Evolutionary conservation across 1,140 invertebrate species (phyloP).

Genomic region (Macrocentrus cingulum): DNA sequence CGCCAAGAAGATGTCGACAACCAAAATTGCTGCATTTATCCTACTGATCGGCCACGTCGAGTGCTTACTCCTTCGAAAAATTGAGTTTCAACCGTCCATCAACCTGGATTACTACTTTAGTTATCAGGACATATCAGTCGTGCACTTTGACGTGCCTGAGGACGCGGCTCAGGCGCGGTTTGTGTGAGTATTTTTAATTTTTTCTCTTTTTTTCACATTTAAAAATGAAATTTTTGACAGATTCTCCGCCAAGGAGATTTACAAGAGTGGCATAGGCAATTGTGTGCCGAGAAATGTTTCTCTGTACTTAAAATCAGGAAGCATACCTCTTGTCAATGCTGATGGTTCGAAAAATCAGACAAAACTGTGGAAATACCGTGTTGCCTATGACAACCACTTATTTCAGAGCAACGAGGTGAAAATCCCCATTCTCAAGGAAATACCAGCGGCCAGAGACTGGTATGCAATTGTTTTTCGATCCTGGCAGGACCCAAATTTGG

Average conservation of each 20-base stretch:
- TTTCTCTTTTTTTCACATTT: not conserved
- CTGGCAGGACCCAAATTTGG: conserved; percentile 70
- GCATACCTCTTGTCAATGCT: conserved; percentile 75
- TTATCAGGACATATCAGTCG: conserved; percentile 53
- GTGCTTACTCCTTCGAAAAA: too few species aligned
- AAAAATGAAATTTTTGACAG: conserved; percentile 29
- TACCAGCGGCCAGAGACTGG: conserved; percentile 76
- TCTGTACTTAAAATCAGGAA: conserved; percentile 71
- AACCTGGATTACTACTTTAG: conserved; percentile 47
- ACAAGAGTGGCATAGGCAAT: conserved; percentile 49
- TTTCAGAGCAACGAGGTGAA: conserved; percentile 58
- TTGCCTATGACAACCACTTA: conserved; percentile 48
- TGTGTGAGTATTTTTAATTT: conserved; percentile 41
- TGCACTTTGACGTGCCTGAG: conserved; percentile 53
- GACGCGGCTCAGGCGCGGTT: conserved; percentile 45
- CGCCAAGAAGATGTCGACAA: conserved; percentile 43
- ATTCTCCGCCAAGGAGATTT: conserved; percentile 51
- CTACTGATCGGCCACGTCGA: too few species aligned
- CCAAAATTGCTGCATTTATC: too few species aligned
- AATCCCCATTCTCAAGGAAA: conserved; percentile 60
- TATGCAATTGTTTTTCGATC: conserved; percentile 76
- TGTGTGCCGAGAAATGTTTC: conserved; percentile 64
- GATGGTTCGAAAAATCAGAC: conserved; percentile 72
- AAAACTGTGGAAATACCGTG: conserved; percentile 63
- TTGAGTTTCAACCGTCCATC: conserved; percentile 45